Evolutionary conservation across 1,140 invertebrate species (phyloP), one percentile per base, ranked within the genome.

Genomic region (Zaprionus gabonicus): DNA sequence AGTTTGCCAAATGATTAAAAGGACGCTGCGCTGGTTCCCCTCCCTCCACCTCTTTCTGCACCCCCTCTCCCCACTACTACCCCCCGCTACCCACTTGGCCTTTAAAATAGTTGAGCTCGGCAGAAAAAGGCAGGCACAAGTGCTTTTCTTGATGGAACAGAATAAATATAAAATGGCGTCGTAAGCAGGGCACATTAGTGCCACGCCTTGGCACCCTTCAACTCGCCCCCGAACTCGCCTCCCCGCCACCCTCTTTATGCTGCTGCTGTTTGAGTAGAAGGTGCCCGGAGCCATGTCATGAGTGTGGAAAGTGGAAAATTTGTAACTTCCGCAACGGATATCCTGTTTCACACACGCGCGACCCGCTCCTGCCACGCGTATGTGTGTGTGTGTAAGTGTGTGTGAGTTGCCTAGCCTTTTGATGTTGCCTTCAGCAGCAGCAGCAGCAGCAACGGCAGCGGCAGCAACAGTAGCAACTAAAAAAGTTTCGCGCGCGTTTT

Each of bases 1-100:
- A 90, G 81, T 90, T 90, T 90, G 85, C 73, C 85, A 85, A 90
- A 90, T 90, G 85, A 90, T 90, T 90, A 90, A 90, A 90, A 90
- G 85, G 85, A 85, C 76, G 83, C 73, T 51, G 62, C 74, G 68
- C 66, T 78, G 69, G 62, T 58, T 71, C 55, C 74, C 7, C 15
- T 4, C 23, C 38, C 49, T 55, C 28, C 31, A n/a, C 31, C 31
- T 15, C 13, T 55, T 31, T 31, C 6, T 31, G 23, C 23, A 23
- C 23, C 23, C 23, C 2, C 49, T 10, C 3, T 25, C n/a, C 23
- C 51, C 23, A 4, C 25, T 55, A 1, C 46, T 49, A 34, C 46
- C 27, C 9, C 20, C 5, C 2, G 20, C 38, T 25, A 27, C 53
- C 9, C n/a, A 10, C 9, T 10, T 38, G 20, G 31, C 17, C 53